phyloP scores from a whole-genome alignment of 2,113 vertebrate species.

The Platysternon megacephalum region DNA sequence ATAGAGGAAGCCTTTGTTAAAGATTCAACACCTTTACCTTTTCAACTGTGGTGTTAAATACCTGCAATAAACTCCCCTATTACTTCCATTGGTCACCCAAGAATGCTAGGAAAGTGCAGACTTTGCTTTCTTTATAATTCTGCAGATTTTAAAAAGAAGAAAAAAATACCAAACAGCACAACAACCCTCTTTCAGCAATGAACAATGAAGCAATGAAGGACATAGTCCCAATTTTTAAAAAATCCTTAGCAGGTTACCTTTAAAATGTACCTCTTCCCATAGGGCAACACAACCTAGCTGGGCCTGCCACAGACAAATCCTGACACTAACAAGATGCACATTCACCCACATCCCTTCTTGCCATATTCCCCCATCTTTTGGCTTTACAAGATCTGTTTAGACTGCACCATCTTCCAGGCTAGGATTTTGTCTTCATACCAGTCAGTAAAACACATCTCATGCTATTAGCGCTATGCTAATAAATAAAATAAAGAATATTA shows the following conservation, averaged over 20 bases:
- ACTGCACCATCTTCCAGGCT: neutral
- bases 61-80: neutral
- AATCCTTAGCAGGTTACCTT: rapidly evolving
- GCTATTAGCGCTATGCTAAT: neutral
- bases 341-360: neutral
- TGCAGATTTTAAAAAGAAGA: neutral
- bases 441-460: neutral
- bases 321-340: neutral
- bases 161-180: neutral
- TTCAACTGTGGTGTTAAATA: neutral
- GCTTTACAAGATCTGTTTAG: neutral
- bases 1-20: neutral
- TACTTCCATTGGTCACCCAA: neutral
- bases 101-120: neutral
- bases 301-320: neutral
- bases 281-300: neutral
- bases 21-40: neutral
- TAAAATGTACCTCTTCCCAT: neutral
- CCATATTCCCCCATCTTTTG: neutral
- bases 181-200: too few species aligned
- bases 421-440: neutral
- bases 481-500: neutral
- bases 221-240: neutral
- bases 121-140: neutral
- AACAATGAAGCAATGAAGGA: neutral